A percentile compares a stretch with the other conserved stretches of the same genome.
phyloP scores from a whole-genome alignment of 2,797 vertebrate genomes.

The Hydrophis major region DNA sequence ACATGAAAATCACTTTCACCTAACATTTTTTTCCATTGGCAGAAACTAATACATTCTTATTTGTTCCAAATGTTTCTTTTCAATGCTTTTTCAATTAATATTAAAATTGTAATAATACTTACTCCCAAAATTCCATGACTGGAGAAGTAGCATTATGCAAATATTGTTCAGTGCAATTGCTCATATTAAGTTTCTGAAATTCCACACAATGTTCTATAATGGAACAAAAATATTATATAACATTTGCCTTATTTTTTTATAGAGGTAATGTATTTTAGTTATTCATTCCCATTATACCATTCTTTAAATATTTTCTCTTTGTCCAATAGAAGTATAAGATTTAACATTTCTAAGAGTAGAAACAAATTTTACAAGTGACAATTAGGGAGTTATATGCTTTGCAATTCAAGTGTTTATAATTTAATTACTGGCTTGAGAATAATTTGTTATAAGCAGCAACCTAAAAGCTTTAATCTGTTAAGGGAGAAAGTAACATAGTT shows the following conservation, averaged over 20 bases:
- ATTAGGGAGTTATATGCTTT: neutral
- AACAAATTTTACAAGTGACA: neutral
- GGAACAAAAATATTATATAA: constrained; percentile 33
- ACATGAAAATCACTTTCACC: constrained; percentile 16
- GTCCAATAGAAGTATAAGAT: neutral
- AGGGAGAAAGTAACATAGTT: constrained; percentile 16
- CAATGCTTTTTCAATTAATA: neutral
- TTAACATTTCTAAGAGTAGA: neutral
- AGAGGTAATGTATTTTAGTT: neutral
- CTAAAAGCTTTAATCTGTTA: constrained; percentile 3
- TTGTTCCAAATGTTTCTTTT: neutral
- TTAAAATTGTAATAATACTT: constrained; percentile 73
- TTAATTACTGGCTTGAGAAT: neutral
- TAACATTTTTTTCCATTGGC: neutral
- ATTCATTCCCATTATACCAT: neutral
- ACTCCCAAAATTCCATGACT: constrained; percentile 99
- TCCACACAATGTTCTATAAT: constrained; percentile 91
- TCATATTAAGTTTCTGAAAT: constrained; percentile 89
- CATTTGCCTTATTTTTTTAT: neutral
- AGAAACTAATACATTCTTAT: neutral
- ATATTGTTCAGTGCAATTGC: constrained; percentile 83
- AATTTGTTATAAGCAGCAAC: neutral
- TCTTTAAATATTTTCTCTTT: neutral
- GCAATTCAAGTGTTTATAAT: neutral
- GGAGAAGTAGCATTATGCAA: constrained; percentile 90